phyloP scores from a whole-genome alignment of 2,113 vertebrate species.

The Phyllostomus discolor region DNA sequence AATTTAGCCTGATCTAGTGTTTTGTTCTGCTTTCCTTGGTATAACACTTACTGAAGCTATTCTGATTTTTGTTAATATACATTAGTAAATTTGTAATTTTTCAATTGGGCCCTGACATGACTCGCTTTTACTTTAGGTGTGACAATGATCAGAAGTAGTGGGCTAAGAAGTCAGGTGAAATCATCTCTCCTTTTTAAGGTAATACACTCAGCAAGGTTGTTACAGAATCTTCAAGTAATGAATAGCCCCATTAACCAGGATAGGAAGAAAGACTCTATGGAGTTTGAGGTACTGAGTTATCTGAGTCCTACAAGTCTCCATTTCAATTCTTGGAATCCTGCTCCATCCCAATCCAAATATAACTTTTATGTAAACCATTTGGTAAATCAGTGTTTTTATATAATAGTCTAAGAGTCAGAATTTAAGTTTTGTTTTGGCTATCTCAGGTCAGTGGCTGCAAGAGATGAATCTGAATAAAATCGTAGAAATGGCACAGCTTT shows the following conservation, averaged over 20 bases:
- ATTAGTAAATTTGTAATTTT: background rate
- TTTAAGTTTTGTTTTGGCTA: slow-evolving; percentile 7
- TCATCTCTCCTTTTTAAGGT: background rate
- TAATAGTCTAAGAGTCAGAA: background rate
- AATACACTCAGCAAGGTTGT: background rate
- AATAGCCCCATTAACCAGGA: background rate
- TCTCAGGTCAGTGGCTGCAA: background rate
- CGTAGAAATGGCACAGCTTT: background rate
- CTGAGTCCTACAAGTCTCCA: background rate
- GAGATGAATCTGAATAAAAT: slow-evolving; percentile 17
- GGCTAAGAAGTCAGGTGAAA: background rate
- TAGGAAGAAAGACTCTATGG: background rate
- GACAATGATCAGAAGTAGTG: background rate
- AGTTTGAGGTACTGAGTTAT: background rate
- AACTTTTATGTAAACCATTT: background rate
- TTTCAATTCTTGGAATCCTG: background rate
- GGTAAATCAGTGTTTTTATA: background rate
- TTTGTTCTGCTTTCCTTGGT: background rate
- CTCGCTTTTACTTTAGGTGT: background rate
- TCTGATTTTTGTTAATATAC: background rate
- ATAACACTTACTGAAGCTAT: background rate
- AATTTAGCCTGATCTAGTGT: background rate
- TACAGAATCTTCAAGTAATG: slow-evolving; percentile 17
- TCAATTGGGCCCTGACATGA: background rate
- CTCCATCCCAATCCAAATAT: background rate